Percentiles rank a stretch among this genome's conserved stretches.
Conservation (phyloP, 53 echinoderm and acorn worm species). For the Astropecten irregularis region DNA sequence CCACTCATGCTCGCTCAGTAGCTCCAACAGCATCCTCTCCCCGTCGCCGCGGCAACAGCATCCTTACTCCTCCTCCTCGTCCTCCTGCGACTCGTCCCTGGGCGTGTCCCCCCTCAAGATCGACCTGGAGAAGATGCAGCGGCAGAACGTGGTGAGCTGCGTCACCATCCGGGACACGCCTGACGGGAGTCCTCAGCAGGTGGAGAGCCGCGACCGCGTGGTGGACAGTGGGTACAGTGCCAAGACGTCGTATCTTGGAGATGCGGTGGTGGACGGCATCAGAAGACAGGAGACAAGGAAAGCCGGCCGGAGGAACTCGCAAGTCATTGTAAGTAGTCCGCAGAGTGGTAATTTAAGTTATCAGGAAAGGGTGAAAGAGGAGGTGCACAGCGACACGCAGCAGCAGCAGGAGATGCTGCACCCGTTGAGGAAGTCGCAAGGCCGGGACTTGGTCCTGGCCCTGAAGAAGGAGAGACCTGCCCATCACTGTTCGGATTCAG, state of each 20-base stretch:
- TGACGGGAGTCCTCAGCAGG: slow-evolving; percentile 46
- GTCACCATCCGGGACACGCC: slow-evolving; percentile 94
- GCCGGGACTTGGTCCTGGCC: slow-evolving; percentile 52
- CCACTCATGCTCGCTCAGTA: slow-evolving; percentile 94
- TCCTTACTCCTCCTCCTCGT: slow-evolving; percentile 60
- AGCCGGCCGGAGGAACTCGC: slow-evolving; percentile 15
- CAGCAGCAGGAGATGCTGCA: slow-evolving; percentile 47
- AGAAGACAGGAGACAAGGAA: slow-evolving; percentile 32
- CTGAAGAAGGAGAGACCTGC: slow-evolving; percentile 83
- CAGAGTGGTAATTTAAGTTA: slow-evolving; percentile 32
- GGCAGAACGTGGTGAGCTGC: slow-evolving; percentile 83
- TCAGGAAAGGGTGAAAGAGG: slow-evolving; percentile 66
- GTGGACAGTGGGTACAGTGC: slow-evolving; percentile 1
- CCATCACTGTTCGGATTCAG: slow-evolving; percentile 82
- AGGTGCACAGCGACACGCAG: slow-evolving; percentile 53
- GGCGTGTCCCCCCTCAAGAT: slow-evolving; percentile 64
- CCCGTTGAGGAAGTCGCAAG: slow-evolving; percentile 30
- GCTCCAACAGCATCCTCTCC: slow-evolving; percentile 88
- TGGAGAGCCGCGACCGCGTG: not conserved
- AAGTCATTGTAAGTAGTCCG: slow-evolving; percentile 48
- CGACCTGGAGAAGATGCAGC: slow-evolving; percentile 62
- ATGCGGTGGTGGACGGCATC: not conserved
- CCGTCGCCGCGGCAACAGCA: slow-evolving; percentile 79
- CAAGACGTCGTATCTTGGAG: slow-evolving; percentile 8
- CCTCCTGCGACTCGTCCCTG: slow-evolving; percentile 73